A percentile compares a stretch with the other conserved stretches of the same genome.
phyloP scores from a whole-genome alignment of 2,113 vertebrate species.

The Austrofundulus limnaeus region DNA sequence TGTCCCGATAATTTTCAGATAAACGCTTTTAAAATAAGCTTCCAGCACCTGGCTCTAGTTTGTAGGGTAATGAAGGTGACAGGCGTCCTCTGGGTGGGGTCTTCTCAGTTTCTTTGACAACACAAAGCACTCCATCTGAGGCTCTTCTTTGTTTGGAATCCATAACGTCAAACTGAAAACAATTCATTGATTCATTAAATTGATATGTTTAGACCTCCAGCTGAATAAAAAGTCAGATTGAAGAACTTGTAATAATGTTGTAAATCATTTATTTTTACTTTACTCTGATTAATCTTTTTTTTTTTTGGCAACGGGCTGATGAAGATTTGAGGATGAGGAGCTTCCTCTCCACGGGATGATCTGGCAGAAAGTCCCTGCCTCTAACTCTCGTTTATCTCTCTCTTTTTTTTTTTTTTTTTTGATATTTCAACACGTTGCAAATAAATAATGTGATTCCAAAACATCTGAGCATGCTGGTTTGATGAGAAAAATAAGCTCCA shows the following conservation, averaged over 20 bases:
- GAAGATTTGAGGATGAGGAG: slow-evolving; percentile 1
- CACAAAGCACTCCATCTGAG: slow-evolving; percentile 64
- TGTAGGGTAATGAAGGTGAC: slow-evolving; percentile 68
- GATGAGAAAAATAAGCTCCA: not conserved
- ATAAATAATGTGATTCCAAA: not conserved
- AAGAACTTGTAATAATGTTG: too few species aligned
- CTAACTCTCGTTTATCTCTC: not conserved
- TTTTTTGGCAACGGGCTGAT: not conserved
- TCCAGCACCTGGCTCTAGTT: slow-evolving; percentile 76
- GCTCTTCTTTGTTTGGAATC: slow-evolving; percentile 66
- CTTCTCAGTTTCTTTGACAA: slow-evolving; percentile 50
- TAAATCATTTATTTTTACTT: too few species aligned
- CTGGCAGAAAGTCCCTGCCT: not conserved
- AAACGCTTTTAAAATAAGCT: not conserved
- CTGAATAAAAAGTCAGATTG: too few species aligned
- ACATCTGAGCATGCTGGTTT: not conserved
- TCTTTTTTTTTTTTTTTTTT: not conserved
- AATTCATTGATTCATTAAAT: too few species aligned
- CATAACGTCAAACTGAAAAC: slow-evolving; percentile 41
- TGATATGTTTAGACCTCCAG: too few species aligned
- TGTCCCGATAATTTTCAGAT: not conserved
- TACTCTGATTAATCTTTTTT: too few species aligned
- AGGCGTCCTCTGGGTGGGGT: slow-evolving; percentile 21
- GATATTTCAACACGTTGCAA: not conserved
- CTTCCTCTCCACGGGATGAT: not conserved